These are phyloP conservation scores for Probaryconus sp. DNA, from an alignment of 1,140 invertebrate species.

Conservation along the genomic window DNA sequence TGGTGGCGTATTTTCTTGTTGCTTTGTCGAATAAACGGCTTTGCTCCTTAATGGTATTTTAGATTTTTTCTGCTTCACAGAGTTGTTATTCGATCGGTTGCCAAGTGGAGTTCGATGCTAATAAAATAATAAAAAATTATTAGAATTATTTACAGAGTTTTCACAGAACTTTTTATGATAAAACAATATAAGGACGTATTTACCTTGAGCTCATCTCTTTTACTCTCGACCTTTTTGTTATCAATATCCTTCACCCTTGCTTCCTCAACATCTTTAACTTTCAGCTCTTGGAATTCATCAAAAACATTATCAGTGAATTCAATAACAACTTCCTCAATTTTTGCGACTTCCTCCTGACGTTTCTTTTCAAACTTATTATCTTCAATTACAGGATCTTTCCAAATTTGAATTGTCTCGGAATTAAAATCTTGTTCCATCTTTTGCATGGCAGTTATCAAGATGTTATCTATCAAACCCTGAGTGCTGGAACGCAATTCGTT, in stretches of 20 bases:
- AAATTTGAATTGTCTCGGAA: constrained; percentile 61
- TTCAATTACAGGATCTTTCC: constrained; percentile 61
- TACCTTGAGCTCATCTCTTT: too few species aligned
- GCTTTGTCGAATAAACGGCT: constrained; percentile 42
- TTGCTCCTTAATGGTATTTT: constrained; percentile 63
- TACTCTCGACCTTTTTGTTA: constrained; percentile 31
- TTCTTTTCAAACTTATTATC: not conserved
- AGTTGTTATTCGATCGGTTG: constrained; percentile 70
- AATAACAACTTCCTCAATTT: constrained; percentile 19
- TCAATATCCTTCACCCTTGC: not conserved
- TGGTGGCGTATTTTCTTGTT: constrained; percentile 72
- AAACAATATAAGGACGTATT: too few species aligned
- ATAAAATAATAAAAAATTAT: constrained; percentile 32
- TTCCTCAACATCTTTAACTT: constrained; percentile 5
- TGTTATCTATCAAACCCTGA: constrained; percentile 25
- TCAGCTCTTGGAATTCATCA: constrained; percentile 15
- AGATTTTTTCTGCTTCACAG: constrained; percentile 34
- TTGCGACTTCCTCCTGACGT: constrained; percentile 6
- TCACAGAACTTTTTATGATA: constrained; percentile 26
- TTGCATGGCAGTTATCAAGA: constrained; percentile 31
- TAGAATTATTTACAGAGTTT: not conserved
- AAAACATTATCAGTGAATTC: constrained; percentile 19
- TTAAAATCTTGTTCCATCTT: constrained; percentile 22
- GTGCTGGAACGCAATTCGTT: not conserved
- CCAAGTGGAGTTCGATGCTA: constrained; percentile 71